Conservation (phyloP, 2,113 vertebrate genomes). For the Tinamus guttatus region DNA sequence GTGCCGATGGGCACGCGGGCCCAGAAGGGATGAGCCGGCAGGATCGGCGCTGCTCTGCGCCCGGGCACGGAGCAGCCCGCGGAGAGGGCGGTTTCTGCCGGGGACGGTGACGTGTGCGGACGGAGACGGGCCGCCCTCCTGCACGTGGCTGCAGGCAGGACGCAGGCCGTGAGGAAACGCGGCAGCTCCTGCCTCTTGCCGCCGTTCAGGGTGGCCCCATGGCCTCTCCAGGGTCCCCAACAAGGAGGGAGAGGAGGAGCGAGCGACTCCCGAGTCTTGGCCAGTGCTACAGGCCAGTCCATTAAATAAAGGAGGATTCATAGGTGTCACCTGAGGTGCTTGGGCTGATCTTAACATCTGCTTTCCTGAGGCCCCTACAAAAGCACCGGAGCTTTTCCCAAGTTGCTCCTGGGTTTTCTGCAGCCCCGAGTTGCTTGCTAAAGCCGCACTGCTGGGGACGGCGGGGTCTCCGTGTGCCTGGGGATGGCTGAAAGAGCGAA, state of each 20-base stretch:
- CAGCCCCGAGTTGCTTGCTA: neutral
- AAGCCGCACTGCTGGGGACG: neutral
- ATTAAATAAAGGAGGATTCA: neutral
- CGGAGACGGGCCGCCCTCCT: no score
- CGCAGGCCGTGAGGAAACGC: no score
- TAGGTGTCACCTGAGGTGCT: neutral
- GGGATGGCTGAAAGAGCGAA: neutral
- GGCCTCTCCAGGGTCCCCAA: neutral
- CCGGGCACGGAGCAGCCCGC: no score
- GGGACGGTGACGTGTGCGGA: no score
- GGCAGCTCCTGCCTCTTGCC: no score
- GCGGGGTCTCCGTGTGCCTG: neutral
- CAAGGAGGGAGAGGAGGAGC: neutral
- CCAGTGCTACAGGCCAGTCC: neutral
- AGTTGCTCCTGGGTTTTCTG: neutral
- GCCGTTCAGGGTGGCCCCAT: no score
- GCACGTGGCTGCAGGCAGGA: no score
- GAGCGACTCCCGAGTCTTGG: neutral
- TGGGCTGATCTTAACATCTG: neutral
- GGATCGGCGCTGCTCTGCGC: no score
- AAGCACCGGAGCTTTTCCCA: neutral
- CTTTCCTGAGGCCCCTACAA: neutral
- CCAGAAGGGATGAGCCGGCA: no score
- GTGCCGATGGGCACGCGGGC: no score
- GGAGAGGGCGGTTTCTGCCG: no score